phyloP scores from a whole-genome alignment of 2,797 vertebrate species.

The Manis pentadactyla region DNA sequence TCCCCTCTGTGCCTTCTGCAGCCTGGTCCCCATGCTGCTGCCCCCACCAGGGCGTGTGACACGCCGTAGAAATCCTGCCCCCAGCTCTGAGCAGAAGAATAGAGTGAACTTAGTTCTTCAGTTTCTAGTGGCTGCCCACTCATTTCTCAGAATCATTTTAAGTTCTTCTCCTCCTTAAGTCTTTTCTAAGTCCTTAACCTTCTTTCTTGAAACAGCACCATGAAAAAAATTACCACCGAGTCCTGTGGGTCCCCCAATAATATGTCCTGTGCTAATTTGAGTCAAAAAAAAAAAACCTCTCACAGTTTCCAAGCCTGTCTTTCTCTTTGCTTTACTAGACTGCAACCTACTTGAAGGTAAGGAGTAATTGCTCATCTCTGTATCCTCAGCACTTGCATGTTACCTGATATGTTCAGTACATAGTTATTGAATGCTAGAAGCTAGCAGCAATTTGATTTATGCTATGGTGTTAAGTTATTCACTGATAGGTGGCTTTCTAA shows the following conservation, averaged over 20 bases:
- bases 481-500: background rate
- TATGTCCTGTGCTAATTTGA: background rate
- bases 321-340: background rate
- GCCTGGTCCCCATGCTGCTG: background rate
- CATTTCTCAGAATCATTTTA: background rate
- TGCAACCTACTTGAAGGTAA: background rate
- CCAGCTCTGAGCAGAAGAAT: background rate
- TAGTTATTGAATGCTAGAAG: background rate
- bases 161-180: background rate
- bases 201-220: background rate
- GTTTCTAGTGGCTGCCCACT: background rate
- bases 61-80: background rate
- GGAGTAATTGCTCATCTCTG: background rate
- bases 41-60: no score
- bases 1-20: background rate
- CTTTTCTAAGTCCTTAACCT: background rate
- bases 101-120: background rate
- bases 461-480: background rate
- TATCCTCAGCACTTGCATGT: background rate
- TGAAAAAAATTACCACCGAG: background rate
- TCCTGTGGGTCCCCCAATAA: background rate
- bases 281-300: background rate
- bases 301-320: background rate
- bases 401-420: background rate
- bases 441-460: constrained; percentile 8